Evolutionary conservation across 2,797 vertebrate genomes (phyloP).

Genomic region (Ctenochaetus hawaiiensis): DNA sequence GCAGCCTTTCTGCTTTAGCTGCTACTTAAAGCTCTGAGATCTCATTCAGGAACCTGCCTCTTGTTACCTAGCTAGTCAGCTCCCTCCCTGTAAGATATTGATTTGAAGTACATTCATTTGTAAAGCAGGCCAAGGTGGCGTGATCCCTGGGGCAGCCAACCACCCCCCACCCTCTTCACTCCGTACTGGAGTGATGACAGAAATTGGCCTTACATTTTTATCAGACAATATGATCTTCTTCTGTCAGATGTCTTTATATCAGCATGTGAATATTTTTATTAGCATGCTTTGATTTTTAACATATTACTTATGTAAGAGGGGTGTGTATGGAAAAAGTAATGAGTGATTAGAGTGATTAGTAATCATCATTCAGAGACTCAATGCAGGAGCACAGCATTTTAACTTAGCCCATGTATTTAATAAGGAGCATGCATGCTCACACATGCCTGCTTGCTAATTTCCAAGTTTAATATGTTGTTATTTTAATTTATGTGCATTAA

Average conservation of each 20-base stretch:
- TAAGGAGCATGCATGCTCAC: background rate
- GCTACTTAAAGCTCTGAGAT: background rate
- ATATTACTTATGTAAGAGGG: slow-evolving; percentile 1
- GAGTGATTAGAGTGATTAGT: slow-evolving; percentile 27
- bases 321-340: slow-evolving; percentile 6
- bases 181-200: background rate
- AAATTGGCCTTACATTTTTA: slow-evolving; percentile 7
- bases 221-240: background rate
- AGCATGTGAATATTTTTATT: slow-evolving; percentile 9
- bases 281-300: slow-evolving; percentile 7
- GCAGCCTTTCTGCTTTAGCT: background rate
- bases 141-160: background rate
- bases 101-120: slow-evolving; percentile 25
- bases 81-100: slow-evolving; percentile 14
- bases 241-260: slow-evolving; percentile 6
- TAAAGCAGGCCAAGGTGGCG: slow-evolving; percentile 5
- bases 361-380: slow-evolving; percentile 32
- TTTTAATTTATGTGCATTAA: background rate
- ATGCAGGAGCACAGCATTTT: slow-evolving; percentile 25
- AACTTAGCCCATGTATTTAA: slow-evolving; percentile 1
- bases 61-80: background rate
- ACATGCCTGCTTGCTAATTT: slow-evolving; percentile 9
- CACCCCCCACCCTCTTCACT: background rate
- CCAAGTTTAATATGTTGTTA: background rate
- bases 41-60: background rate